A percentile compares a stretch with the other conserved stretches of the same genome.
Evolutionary conservation across 1,140 invertebrate species (phyloP).

Genomic region (Temnothorax nylanderi): DNA sequence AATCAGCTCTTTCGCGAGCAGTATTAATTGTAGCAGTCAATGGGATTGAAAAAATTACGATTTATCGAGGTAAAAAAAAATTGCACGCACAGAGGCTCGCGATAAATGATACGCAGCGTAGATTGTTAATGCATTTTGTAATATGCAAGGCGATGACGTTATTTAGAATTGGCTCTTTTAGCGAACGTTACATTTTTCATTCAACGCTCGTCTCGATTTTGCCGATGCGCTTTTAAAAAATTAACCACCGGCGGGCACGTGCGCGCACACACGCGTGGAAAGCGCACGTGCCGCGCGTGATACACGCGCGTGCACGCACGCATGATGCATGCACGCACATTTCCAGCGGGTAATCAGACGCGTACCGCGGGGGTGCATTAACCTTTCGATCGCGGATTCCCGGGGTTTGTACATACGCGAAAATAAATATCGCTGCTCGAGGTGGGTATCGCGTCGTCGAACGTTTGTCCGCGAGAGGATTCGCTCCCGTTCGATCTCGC

Average conservation of each 20-base stretch:
- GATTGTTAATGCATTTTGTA: constrained; percentile 5
- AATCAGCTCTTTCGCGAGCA: background rate
- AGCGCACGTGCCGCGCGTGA: constrained; percentile 65
- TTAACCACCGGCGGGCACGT: constrained; percentile 60
- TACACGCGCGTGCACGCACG: constrained; percentile 59
- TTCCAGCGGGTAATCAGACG: constrained; percentile 68
- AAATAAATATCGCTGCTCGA: constrained; percentile 56
- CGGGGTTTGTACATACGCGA: constrained; percentile 59
- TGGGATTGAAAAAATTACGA: background rate
- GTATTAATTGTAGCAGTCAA: background rate
- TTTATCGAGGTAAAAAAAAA: constrained; percentile 3
- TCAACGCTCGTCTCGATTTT: constrained; percentile 29
- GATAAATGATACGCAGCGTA: background rate
- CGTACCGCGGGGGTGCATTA: constrained; percentile 65
- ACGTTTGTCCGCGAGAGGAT: background rate
- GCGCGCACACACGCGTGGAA: constrained; percentile 68
- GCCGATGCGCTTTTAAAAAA: constrained; percentile 65
- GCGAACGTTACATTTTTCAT: constrained; percentile 40
- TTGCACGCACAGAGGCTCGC: background rate
- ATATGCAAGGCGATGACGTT: constrained; percentile 18
- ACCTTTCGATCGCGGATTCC: constrained; percentile 71
- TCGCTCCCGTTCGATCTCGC: background rate
- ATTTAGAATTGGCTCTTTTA: constrained; percentile 20
- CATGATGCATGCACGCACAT: constrained; percentile 70
- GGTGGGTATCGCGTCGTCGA: constrained; percentile 49